Percentiles rank a stretch among this genome's conserved stretches.
Evolutionary conservation across 2,113 vertebrate genomes (phyloP).

Genomic region (Scopus umbretta): DNA sequence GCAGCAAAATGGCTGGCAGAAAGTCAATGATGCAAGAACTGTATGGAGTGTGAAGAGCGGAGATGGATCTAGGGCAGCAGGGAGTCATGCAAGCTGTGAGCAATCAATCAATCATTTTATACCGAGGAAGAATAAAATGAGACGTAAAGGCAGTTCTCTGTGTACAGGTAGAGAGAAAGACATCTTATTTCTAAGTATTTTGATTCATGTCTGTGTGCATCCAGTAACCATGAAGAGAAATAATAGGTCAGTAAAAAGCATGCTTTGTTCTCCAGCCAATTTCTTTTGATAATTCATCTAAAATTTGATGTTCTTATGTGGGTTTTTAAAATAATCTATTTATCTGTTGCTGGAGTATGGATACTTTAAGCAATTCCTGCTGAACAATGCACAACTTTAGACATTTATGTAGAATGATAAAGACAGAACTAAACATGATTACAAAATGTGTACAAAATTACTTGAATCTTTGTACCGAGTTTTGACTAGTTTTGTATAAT

Average conservation of each 20-base stretch:
- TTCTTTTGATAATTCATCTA: conserved; percentile 14
- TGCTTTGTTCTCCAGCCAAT: not conserved
- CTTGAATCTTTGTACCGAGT: not conserved
- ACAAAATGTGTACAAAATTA: not conserved
- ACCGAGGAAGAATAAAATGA: conserved; percentile 59
- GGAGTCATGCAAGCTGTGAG: conserved; percentile 63
- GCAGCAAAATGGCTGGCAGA: conserved; percentile 81
- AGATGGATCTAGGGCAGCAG: conserved; percentile 59
- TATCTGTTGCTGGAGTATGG: not conserved
- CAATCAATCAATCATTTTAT: conserved; percentile 72
- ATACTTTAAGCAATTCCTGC: not conserved
- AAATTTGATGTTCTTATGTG: not conserved
- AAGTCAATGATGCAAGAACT: conserved; percentile 81
- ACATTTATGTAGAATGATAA: not conserved
- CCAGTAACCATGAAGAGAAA: not conserved
- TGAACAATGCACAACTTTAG: not conserved
- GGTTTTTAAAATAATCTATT: not conserved
- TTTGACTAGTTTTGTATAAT: not conserved
- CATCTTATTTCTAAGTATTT: conserved; percentile 50
- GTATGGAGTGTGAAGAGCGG: conserved; percentile 31
- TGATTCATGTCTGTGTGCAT: conserved; percentile 39
- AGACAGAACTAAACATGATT: not conserved
- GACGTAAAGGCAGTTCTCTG: conserved; percentile 44
- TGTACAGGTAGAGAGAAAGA: not conserved
- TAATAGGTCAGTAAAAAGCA: conserved; percentile 18